Evolutionary conservation across 2,113 vertebrate species (phyloP).

Genomic region (Ammospiza nelsoni): DNA sequence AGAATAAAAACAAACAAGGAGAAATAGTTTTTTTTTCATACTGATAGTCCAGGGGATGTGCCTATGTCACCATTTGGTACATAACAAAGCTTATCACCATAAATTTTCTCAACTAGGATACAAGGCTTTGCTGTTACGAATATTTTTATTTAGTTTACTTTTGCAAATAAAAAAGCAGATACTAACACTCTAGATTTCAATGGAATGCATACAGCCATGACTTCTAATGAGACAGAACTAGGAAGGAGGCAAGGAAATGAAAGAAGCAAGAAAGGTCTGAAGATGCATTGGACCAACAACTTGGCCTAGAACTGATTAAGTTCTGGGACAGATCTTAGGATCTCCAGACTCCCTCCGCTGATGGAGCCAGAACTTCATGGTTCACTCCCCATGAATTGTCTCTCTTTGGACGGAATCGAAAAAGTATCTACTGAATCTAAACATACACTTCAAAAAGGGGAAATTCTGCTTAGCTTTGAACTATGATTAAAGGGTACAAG

Average conservation of each 20-base stretch:
- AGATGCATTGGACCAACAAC: neutral
- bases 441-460: neutral
- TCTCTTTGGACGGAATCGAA: neutral
- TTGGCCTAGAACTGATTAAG: neutral
- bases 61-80: neutral
- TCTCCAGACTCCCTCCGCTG: neutral
- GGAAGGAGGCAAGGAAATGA: neutral
- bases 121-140: neutral
- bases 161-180: neutral
- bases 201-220: neutral
- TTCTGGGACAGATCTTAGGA: neutral
- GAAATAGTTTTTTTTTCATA: neutral
- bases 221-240: neutral
- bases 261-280: neutral
- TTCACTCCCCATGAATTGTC: neutral
- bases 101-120: neutral
- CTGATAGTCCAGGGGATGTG: neutral
- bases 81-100: neutral
- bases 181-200: neutral
- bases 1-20: neutral
- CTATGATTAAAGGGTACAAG: conserved; percentile 26
- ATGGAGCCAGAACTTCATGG: neutral
- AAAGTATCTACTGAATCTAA: neutral
- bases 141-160: neutral
- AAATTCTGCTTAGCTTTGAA: conserved; percentile 35